phyloP scores from a whole-genome alignment of 2,888 invertebrate species.

The Exocentrus adspersus region DNA sequence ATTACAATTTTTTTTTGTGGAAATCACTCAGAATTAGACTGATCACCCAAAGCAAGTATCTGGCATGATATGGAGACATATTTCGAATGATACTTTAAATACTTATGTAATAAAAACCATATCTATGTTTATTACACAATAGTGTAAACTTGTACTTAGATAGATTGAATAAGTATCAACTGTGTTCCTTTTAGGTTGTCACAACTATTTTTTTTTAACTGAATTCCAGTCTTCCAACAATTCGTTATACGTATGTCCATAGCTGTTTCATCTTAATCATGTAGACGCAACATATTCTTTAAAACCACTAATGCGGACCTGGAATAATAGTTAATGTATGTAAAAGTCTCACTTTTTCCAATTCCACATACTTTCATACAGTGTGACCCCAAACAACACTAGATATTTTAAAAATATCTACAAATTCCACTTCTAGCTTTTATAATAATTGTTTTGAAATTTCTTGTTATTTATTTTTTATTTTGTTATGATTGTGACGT shows the following conservation, averaged over 20 bases:
- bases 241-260: no score
- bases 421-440: background rate
- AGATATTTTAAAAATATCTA: background rate
- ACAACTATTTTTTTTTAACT: background rate
- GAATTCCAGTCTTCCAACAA: background rate
- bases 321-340: background rate
- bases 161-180: no score
- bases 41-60: background rate
- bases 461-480: conserved; percentile 28
- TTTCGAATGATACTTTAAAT: no score
- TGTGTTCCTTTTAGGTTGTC: no score
- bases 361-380: background rate
- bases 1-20: no score
- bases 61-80: no score
- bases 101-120: no score
- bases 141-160: no score
- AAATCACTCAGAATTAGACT: background rate
- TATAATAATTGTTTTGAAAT: conserved; percentile 1
- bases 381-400: no score
- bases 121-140: no score
- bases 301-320: background rate
- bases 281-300: background rate
- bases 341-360: background rate
- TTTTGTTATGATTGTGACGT: conserved; percentile 33
- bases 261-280: background rate